A percentile compares a stretch with the other conserved stretches of the same genome.
Evolutionary conservation across 2,113 vertebrate species (phyloP).

Genomic region (Anser brachyrhynchus): DNA sequence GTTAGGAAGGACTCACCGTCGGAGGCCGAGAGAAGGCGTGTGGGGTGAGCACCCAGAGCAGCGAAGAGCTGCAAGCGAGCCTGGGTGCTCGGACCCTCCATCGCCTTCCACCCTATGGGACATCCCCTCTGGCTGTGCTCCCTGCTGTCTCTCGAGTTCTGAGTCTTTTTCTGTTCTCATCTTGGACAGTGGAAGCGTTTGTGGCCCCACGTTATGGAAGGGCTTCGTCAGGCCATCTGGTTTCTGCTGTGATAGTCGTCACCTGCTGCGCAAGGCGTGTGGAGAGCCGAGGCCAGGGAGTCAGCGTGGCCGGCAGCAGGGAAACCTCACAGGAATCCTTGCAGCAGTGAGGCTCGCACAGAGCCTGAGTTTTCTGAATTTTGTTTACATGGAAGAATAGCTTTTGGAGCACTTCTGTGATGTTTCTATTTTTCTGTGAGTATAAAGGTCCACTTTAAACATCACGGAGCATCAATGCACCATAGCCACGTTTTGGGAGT

Average conservation of each 20-base stretch:
- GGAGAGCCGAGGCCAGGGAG: neutral
- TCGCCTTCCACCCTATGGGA: neutral
- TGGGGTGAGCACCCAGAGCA: rapidly evolving
- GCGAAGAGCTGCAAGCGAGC: rapidly evolving
- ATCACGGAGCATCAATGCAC: neutral
- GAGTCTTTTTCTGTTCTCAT: neutral
- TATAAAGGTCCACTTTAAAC: neutral
- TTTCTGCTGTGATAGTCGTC: neutral
- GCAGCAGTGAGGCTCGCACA: neutral
- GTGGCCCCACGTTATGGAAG: rapidly evolving
- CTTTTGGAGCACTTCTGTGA: neutral
- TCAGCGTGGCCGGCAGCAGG: neutral
- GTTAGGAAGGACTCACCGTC: neutral
- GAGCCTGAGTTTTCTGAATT: neutral
- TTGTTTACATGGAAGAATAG: neutral
- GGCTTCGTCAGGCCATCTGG: neutral
- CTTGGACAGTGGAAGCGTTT: neutral
- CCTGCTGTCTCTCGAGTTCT: no score
- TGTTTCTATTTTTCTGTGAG: neutral
- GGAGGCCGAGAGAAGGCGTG: neutral
- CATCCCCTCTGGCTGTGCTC: neutral
- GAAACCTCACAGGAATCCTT: rapidly evolving
- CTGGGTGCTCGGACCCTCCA: neutral
- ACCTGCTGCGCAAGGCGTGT: rapidly evolving
- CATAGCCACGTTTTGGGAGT: neutral